Evolutionary conservation across 2,113 vertebrate species (phyloP), one percentile per base, ranked within the genome.

Genomic region (Rhinoptilus africanus): DNA sequence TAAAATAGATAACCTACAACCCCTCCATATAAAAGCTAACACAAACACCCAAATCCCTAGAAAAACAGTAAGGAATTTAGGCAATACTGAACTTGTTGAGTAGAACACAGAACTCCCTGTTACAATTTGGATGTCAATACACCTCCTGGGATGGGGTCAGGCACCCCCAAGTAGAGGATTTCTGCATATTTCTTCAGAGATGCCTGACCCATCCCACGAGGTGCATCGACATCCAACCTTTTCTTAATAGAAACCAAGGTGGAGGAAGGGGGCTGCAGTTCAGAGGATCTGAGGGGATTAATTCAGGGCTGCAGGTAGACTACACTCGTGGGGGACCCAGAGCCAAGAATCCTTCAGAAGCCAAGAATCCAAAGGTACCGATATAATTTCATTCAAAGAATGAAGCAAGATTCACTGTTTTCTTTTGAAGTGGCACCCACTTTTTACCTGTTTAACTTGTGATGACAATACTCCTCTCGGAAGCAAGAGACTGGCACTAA

Each of bases 121-220:
- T 68, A 56, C 28, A 48, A 57, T 71, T 4, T 63, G 81, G 37
- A 59, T 3, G 1, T 35, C 7, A 0, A 1, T 26, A 24, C 4
- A 66, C 16, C 13, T 2, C 8, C 3, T 7, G 28, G 47, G 57
- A 63, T 35, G 66, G 32, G 20, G 7, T 43, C n/a, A 54, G 53
- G 54, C 34, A 48, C 41, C 50, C 82, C 45, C 9, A 24, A 48
- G 32, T 10, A n/a, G 12, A 14, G 23, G 4, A 4, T 21, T 71
- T 82, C 30, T 71, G 56, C 8, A 11, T 71, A 34, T 75, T 88
- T 85, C 60, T 94, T 82, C 9, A 14, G 41, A 59, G 14, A 35
- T 27, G 14, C 45, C 47, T 67, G 43, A 54, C 12, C 14, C 32
- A 41, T 45, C 24, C 6, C 43, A 68, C 5, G 2, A 63, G 45